phyloP scores from a whole-genome alignment of 2,888 invertebrate species.

The Geophilus truncorum region DNA sequence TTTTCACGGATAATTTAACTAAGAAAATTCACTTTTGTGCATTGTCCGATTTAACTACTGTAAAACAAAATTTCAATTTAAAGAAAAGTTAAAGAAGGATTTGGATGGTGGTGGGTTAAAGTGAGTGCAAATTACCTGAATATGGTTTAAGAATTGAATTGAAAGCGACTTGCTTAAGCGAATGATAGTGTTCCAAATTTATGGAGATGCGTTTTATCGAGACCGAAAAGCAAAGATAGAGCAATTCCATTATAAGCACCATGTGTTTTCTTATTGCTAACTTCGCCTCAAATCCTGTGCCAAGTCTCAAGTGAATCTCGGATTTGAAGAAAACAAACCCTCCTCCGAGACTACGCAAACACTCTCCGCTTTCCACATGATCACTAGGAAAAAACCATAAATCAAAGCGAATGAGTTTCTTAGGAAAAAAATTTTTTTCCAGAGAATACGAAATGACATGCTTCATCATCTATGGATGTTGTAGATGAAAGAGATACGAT shows the following conservation, averaged over 20 bases:
- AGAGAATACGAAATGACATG: neutral
- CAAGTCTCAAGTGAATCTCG: neutral
- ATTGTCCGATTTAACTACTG: no score
- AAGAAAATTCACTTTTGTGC: no score
- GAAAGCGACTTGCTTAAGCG: no score
- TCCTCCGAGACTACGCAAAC: neutral
- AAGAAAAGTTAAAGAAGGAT: no score
- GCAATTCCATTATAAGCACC: neutral
- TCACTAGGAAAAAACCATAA: neutral
- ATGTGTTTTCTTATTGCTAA: neutral
- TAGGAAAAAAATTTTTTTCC: neutral
- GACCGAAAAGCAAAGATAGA: neutral
- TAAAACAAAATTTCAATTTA: no score
- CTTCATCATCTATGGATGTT: neutral
- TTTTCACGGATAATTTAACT: no score
- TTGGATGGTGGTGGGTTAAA: no score
- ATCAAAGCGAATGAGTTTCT: neutral
- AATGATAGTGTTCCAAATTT: neutral
- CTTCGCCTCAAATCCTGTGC: neutral
- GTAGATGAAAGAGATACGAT: neutral
- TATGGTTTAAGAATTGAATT: no score
- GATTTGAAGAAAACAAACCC: neutral
- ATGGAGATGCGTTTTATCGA: neutral
- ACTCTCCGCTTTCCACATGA: neutral
- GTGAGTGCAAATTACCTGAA: neutral